Conservation (phyloP, 2,113 vertebrate species). For the Pteronura brasiliensis region DNA sequence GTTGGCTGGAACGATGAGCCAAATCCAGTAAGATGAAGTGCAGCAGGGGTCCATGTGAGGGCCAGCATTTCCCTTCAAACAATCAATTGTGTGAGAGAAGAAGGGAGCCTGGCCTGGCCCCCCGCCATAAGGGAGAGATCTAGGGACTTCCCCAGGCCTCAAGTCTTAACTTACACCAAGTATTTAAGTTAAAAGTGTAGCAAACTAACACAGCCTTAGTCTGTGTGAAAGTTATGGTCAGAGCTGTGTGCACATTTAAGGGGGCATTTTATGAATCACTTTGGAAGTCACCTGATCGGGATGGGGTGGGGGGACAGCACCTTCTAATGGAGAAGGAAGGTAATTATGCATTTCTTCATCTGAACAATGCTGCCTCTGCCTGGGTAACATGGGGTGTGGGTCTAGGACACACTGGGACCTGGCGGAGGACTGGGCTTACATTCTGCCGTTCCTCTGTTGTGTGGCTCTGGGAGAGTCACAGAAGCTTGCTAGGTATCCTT, state of each 20-base stretch:
- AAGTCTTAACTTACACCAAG: not conserved
- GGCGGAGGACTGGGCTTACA: not conserved
- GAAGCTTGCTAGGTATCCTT: not conserved
- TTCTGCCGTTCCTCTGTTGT: not conserved
- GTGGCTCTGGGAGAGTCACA: not conserved
- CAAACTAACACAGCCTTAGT: not conserved
- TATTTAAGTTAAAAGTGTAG: not conserved
- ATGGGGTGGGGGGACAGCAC: not conserved
- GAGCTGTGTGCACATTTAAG: not conserved
- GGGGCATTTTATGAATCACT: not conserved
- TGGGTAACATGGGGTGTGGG: not conserved
- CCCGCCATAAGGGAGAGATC: not conserved
- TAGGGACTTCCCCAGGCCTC: not conserved
- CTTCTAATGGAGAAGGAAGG: not conserved
- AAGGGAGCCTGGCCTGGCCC: not conserved
- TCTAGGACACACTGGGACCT: not conserved
- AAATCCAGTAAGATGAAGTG: constrained; percentile 51
- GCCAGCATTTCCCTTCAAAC: not conserved
- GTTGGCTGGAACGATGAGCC: constrained; percentile 62
- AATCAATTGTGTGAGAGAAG: not conserved
- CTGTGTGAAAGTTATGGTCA: not conserved
- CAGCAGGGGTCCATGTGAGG: constrained; percentile 41
- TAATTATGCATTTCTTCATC: not conserved
- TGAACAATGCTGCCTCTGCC: not conserved
- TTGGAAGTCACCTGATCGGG: not conserved